Base-by-base conservation (phyloP, 2,113 vertebrate species). In the Phaethon lepturus region DNA sequence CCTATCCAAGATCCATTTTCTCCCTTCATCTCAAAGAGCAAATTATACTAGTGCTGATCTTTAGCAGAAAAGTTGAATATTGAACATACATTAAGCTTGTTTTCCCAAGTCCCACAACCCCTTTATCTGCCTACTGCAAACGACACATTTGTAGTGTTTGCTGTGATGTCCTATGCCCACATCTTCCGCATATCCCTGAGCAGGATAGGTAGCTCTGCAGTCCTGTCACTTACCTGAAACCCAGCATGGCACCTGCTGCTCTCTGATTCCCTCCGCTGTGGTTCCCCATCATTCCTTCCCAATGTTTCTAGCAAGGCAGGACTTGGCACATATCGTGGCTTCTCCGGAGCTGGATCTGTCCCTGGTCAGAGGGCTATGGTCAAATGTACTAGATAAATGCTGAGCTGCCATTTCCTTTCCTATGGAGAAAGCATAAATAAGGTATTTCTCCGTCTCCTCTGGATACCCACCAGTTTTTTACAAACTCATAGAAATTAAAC, bases 91-190 rank as follows among this genome's bases (percentile, higher is more conserved):
- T 38, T 56, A 25, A 80, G 11, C 64, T 88, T 86, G 29, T 75
- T 17, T 60, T 88, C 29, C 33, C 45, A 47, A 53, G 33, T 83
- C 45, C 52, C 33, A 17, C 33, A 50, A 13, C 28, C 9, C 24
- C 28, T 53, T 59, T 28, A 56, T 56, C 60, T 74, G 18, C 55
- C 31, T 52, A 11, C 44, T 80, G 38, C 58, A 83, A 55, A 59
- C 24, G 16, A 22, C 8, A 5, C 9, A 11, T 0, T 3, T n/a
- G 38, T 15, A 72, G 44, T 0, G 1, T 73, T 86, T 68, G 9
- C 76, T 59, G 22, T 45, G 67, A 24, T 80, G 13, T 0, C 62
- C 15, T 44, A 3, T 17, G 10, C 38, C 53, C 7, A 1, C 1
- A 1, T 63, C 44, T 58, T 83, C 42, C 17, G 23, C 2, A 1